phyloP scores from a whole-genome alignment of 2,113 vertebrate genomes.

The Mungos mungo region DNA sequence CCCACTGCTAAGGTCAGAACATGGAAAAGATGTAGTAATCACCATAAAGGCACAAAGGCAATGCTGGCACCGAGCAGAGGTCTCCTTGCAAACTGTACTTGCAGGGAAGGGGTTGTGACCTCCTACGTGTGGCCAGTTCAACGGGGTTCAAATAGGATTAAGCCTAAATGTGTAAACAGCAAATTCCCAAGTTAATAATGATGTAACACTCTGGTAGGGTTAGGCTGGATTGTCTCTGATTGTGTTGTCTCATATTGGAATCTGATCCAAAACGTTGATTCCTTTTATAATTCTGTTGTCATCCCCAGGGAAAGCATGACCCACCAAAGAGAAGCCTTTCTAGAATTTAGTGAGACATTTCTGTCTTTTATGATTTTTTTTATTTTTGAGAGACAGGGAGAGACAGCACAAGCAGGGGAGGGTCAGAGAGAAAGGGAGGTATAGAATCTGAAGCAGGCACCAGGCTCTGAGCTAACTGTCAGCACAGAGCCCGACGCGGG shows the following conservation, averaged over 20 bases:
- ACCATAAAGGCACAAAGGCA: not conserved
- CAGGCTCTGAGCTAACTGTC: no score
- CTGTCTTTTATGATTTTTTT: not conserved
- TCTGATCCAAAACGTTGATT: slow-evolving; percentile 31
- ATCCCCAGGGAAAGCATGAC: not conserved
- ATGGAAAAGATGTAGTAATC: not conserved
- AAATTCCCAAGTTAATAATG: slow-evolving; percentile 47
- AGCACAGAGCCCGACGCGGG: no score
- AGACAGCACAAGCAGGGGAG: no score
- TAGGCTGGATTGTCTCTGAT: slow-evolving; percentile 24
- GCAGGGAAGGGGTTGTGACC: not conserved
- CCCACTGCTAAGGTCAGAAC: not conserved
- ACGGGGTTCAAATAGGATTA: slow-evolving; percentile 49
- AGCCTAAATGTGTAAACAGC: slow-evolving; percentile 53
- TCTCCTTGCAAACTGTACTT: not conserved
- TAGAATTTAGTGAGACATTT: not conserved
- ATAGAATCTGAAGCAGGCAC: no score
- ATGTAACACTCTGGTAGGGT: slow-evolving; percentile 44
- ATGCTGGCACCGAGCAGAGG: fast-evolving
- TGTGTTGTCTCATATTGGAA: slow-evolving; percentile 60
- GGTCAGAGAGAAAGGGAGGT: no score
- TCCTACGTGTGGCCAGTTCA: not conserved
- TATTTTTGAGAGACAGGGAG: no score
- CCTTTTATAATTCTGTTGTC: not conserved
- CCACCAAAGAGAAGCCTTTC: not conserved